Evolutionary conservation across 2,113 vertebrate species (phyloP).

Genomic region (Ibidorhyncha struthersii): DNA sequence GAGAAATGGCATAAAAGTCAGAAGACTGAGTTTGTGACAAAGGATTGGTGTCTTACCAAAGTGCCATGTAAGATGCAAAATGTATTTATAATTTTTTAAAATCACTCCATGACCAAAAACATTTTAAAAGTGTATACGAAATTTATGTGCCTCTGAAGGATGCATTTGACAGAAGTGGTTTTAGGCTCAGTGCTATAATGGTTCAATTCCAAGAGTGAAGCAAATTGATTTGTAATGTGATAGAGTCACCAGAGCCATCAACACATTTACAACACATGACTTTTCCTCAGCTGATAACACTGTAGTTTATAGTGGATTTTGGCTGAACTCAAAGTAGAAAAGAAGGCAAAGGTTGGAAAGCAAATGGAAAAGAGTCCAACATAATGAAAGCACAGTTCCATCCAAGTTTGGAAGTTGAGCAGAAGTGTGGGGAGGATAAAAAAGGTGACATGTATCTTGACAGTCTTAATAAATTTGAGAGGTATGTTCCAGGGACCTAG

Average conservation of each 20-base stretch:
- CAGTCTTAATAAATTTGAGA: neutral
- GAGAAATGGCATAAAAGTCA: neutral
- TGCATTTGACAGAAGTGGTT: neutral
- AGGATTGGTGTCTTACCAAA: neutral
- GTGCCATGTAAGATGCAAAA: neutral
- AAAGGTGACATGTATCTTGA: neutral
- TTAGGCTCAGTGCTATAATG: neutral
- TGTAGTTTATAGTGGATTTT: constrained; percentile 7
- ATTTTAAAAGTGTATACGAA: neutral
- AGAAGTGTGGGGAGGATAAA: neutral
- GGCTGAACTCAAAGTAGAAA: constrained; percentile 32
- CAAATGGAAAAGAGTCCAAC: neutral
- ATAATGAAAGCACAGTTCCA: neutral
- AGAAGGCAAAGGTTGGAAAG: neutral
- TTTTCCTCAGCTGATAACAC: neutral
- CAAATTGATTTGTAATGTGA: constrained; percentile 14
- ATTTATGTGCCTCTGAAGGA: neutral
- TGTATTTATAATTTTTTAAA: neutral
- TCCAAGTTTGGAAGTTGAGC: neutral
- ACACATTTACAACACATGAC: neutral
- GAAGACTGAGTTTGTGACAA: neutral
- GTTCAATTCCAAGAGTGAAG: neutral
- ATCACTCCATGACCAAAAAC: neutral
- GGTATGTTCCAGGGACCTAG: neutral
- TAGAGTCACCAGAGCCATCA: constrained; percentile 1